phyloP scores from a whole-genome alignment of 2,888 invertebrate species.

The Eristalinus sepulchralis region DNA sequence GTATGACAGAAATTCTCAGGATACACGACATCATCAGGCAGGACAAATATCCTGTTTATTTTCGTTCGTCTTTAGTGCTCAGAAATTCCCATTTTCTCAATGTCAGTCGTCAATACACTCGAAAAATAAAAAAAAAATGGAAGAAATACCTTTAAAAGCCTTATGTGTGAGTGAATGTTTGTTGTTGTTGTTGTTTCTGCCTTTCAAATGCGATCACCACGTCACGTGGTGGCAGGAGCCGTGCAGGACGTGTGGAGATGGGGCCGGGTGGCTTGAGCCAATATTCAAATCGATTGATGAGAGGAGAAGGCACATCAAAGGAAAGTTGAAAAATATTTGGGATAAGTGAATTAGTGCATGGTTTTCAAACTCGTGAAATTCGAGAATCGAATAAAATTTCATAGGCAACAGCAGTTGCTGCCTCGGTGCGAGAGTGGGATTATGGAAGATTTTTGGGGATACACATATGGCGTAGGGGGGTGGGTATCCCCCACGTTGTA shows the following conservation, averaged over 20 bases:
- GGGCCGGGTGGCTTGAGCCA: neutral
- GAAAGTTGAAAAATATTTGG: constrained; percentile 16
- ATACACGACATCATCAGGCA: constrained; percentile 40
- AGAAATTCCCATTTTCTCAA: neutral
- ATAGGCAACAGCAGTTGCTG: neutral
- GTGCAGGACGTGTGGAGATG: too few relatives aligned
- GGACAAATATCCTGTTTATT: constrained; percentile 58
- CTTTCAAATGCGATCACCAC: constrained; percentile 36
- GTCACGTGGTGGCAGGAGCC: neutral
- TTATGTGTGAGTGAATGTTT: neutral
- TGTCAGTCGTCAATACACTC: constrained; percentile 20
- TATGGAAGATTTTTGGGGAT: neutral
- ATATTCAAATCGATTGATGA: constrained; percentile 36
- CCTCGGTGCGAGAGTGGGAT: neutral
- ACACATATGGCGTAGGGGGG: neutral
- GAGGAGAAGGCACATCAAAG: constrained; percentile 33
- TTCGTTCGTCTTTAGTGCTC: constrained; percentile 24
- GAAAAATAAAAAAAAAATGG: constrained; percentile 27
- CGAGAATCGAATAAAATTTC: constrained; percentile 31
- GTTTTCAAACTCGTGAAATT: constrained; percentile 17
- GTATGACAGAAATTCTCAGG: neutral
- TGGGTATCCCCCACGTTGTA: neutral
- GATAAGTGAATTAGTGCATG: constrained; percentile 36
- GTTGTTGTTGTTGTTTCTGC: neutral
- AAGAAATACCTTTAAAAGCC: constrained; percentile 24